Percentiles rank a stretch among this genome's conserved stretches.
These are phyloP conservation scores for Phaethon lepturus DNA, from an alignment of 2,113 vertebrate genomes.

Conservation along the genomic window DNA sequence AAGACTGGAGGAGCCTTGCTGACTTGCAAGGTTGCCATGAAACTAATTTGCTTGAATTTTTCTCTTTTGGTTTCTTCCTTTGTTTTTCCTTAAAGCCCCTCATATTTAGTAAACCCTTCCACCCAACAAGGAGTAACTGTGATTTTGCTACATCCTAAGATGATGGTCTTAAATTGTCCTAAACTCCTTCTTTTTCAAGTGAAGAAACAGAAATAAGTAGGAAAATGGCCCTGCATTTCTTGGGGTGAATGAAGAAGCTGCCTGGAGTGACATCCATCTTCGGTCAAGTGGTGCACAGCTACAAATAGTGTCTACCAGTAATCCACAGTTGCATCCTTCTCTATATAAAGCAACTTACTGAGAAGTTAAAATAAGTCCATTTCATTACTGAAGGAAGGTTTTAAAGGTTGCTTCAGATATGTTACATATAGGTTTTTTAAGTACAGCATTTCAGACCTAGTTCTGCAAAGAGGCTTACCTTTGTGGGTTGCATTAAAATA, in stretches of 20 bases:
- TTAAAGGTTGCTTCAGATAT: neutral
- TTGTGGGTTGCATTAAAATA: neutral
- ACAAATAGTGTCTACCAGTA: neutral
- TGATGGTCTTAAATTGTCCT: neutral
- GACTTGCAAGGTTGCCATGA: neutral
- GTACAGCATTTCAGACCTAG: neutral
- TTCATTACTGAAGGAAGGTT: neutral
- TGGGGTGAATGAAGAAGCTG: neutral
- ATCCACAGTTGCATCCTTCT: neutral
- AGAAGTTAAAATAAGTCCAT: neutral
- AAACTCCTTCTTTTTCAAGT: neutral
- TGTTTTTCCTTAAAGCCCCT: neutral
- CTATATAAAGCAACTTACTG: neutral
- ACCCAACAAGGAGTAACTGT: neutral
- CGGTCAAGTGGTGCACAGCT: neutral
- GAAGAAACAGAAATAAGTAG: neutral
- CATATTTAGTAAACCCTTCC: neutral
- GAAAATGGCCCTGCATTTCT: neutral
- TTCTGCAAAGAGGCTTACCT: neutral
- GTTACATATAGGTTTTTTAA: neutral
- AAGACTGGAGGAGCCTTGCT: neutral
- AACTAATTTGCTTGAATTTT: neutral
- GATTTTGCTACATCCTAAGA: neutral
- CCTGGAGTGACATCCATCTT: rapidly evolving
- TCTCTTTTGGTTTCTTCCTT: neutral